Base-by-base conservation (phyloP, 2,113 vertebrate species). In the Atrichornis clamosus region DNA sequence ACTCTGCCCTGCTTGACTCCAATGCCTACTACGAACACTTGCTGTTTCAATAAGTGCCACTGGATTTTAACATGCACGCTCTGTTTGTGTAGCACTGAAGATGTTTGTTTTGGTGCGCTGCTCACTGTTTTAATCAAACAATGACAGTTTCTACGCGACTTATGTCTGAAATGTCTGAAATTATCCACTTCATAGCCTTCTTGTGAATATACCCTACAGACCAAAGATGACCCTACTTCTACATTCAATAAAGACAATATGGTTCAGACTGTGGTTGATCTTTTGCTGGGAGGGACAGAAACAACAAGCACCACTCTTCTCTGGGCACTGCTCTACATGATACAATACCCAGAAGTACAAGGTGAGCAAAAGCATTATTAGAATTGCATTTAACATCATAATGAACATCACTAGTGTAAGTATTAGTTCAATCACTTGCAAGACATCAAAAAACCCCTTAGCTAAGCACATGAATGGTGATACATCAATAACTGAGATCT, bases 241-340 rank as follows among this genome's bases (percentile, higher is more conserved):
- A 97, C 97, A 0, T 98, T 98, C 91, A 96, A 82, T 21, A 97
- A 97, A 50, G 97, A 98, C 19, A 98, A 98, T 16, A 87, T 98
- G 97, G 46, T 97, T 65, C 96, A 98, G 75, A 97, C 95, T 11
- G 88, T 97, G 39, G 84, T 88, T 5, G 97, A 98, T 67, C 97
- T 98, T 47, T 96, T 98, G 96, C 74, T 98, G 47, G 98, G 98
- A 86, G 98, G 98, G 77, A 97, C 97, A 3, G 97, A 98, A 89
- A 98, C 97, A 50, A 98, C 94, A 3, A 89, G 97, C 5, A 97
- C 96, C 67, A 98, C 97, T 11, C 93, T 98, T 63, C 93, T 80
- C 81, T 98, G 98, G 98, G 98, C 95, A 4, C 93, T 98, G 52
- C 95, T 98, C 23, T 97, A 95, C 65, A 95, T 98, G 98, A 90